Evolutionary conservation across 1,140 invertebrate genomes (phyloP), one percentile per base, ranked within the genome.

Genomic region (Dinoponera quadriceps): DNA sequence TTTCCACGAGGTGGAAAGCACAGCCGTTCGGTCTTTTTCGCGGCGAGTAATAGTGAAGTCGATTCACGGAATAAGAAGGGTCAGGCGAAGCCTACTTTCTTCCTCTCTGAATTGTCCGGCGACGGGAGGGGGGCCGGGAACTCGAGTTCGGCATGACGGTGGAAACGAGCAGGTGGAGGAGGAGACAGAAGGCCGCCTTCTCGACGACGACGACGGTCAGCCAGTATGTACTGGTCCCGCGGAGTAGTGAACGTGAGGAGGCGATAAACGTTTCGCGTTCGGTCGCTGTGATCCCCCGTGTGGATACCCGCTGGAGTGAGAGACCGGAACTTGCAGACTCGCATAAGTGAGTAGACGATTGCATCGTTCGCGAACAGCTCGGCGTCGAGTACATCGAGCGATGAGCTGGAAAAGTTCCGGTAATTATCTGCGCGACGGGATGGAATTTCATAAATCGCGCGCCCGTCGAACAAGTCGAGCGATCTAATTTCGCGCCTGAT

Each of bases 41-140:
- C 60, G 72, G 62, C 84, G 65, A 84, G 87, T 85, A 88, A 88
- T 85, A 84, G 87, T 48, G 88, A 88, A 89, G 86, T 88, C 89
- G 83, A 86, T 85, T 82, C 87, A 89, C 87, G 84, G 84, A 87
- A 85, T 78, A 69, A 85, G 82, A 86, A 78, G 84, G 86, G 89
- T 82, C 88, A 85, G 71, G 27, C 80, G 85, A 91, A 91, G 90
- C 90, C 90, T 91, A 91, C 90, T 91, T 91, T 90, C 90, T 91
- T 91, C 83, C 84, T 85, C 84, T 85, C 85, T 77, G 82, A 82
- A 84, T 88, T 51, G 84, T 72, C 57, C 27, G 75, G 72, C 33
- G 20, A 9, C 54, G 29, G 20, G 55, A 18, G 27, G 13, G 78
- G 44, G 57, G 48, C 48, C 55, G 85, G 68, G 57, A 60, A 60